Evolutionary conservation across 1,140 invertebrate species (phyloP), one percentile per base, ranked within the genome.

Genomic region (Caerostris darwini): DNA sequence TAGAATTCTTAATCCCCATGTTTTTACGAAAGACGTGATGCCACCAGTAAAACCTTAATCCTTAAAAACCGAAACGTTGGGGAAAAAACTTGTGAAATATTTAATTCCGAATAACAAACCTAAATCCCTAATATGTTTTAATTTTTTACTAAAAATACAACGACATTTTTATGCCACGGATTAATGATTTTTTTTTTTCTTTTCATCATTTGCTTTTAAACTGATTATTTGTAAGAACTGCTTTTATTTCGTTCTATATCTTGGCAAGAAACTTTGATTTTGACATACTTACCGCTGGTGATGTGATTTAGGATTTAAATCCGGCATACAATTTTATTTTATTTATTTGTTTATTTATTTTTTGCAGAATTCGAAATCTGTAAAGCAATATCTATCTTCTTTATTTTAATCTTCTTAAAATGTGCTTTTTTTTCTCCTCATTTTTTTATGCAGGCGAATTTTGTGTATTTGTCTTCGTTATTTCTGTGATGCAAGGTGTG

Each of bases 401-500:
- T 34, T 34, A 77, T 34, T 59, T 88, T 88, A 88, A 88, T 88
- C 85, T 88, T 7, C 19, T 10, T 61, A 61, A 88, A 64, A 61
- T 88, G 12, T 67, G 64, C 12, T 12, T n/a, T n/a, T 4, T 67
- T 67, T 12, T 14, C n/a, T 10, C n/a, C 3, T 12, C 34, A 17
- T 82, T 82, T 34, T 8, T 19, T n/a, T 7, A 34, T 57, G 8
- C 10, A 8, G 56, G 54, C 53, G 14, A 19, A 77, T 12, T 77
- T 14, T 34, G 50, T 5, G 19, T 8, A 17, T 90, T 90, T 58
- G 88, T 57, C 67, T 56, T 90, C 88, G 53, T 90, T 90, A 71
- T 90, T 90, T 56, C 7, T 57, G 88, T 90, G 64, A 71, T 19
- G 6, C 88, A 54, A 71, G 88, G 88, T 90, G 88, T 90, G 88